phyloP scores from a whole-genome alignment of 2,113 vertebrate species.

The Labeo catla region DNA sequence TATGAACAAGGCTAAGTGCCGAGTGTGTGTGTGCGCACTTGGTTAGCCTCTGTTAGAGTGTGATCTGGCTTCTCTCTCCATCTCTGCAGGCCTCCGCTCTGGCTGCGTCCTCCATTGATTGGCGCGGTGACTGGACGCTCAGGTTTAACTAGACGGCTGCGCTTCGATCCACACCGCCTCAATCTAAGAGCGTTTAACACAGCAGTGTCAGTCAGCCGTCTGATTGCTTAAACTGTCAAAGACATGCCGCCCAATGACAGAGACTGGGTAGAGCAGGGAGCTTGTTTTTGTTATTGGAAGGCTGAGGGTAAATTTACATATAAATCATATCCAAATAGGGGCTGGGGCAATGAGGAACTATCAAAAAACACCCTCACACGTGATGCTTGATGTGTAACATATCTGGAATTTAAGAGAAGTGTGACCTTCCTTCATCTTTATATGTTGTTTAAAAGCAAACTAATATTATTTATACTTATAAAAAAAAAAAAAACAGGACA shows the following conservation, averaged over 20 bases:
- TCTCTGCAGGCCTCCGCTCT: constrained; percentile 54
- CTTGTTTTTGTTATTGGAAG: constrained; percentile 6
- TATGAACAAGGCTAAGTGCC: not conserved
- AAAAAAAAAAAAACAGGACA: not conserved
- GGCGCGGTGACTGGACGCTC: not conserved
- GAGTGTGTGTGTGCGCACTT: not conserved
- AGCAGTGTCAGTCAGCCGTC: constrained; percentile 44
- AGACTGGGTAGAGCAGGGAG: not conserved
- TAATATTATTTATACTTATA: not conserved
- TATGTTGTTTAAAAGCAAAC: not conserved
- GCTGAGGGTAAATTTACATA: constrained; percentile 6
- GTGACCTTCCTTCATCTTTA: not conserved
- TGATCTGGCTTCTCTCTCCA: constrained; percentile 35
- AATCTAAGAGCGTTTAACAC: constrained; percentile 52
- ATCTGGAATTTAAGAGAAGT: not conserved
- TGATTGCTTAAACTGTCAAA: constrained; percentile 51
- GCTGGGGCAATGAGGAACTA: no score
- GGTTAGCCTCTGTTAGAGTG: not conserved
- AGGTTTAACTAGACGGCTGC: constrained; percentile 58
- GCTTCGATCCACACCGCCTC: constrained; percentile 41
- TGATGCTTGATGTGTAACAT: not conserved
- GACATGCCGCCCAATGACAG: constrained; percentile 16
- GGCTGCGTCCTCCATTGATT: constrained; percentile 45
- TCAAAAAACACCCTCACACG: not conserved
- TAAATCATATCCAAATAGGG: not conserved